These are phyloP conservation scores for Podarcis lilfordi DNA, from an alignment of 2,797 vertebrate genomes.

Conservation along the genomic window DNA sequence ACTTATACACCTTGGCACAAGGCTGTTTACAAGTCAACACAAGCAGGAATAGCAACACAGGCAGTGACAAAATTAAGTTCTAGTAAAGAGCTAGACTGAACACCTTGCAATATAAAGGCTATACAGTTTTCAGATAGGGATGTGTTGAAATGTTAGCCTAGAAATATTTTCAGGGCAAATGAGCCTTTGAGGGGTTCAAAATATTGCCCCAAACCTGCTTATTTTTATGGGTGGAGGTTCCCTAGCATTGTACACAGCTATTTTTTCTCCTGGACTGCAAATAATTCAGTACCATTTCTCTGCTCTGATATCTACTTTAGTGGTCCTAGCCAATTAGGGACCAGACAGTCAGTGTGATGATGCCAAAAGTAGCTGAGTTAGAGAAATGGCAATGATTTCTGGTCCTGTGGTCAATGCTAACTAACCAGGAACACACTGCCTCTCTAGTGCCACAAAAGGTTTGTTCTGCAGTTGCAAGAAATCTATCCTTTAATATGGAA, in stretches of 20 bases:
- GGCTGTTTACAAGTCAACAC: background rate
- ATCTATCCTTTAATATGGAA: too few species aligned
- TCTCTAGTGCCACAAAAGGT: background rate
- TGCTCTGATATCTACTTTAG: background rate
- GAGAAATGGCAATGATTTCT: background rate
- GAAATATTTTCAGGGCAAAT: background rate
- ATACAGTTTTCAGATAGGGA: background rate
- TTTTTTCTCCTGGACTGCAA: background rate
- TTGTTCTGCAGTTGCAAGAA: too few species aligned
- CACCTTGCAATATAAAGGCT: background rate
- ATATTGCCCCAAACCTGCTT: background rate
- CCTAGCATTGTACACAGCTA: background rate
- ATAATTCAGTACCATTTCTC: background rate
- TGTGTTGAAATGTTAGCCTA: background rate
- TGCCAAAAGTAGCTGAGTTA: background rate
- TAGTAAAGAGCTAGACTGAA: background rate
- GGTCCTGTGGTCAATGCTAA: background rate
- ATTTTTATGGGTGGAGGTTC: background rate
- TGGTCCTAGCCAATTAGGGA: background rate
- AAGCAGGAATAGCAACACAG: background rate
- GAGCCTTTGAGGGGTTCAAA: background rate
- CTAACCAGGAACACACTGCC: background rate
- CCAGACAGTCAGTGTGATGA: background rate
- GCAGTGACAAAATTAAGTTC: conserved; percentile 7
- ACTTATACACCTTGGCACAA: background rate